Evolutionary conservation across 2,888 invertebrate genomes (phyloP), one percentile per base, ranked within the genome.

Genomic region (Xylophagus ater): DNA sequence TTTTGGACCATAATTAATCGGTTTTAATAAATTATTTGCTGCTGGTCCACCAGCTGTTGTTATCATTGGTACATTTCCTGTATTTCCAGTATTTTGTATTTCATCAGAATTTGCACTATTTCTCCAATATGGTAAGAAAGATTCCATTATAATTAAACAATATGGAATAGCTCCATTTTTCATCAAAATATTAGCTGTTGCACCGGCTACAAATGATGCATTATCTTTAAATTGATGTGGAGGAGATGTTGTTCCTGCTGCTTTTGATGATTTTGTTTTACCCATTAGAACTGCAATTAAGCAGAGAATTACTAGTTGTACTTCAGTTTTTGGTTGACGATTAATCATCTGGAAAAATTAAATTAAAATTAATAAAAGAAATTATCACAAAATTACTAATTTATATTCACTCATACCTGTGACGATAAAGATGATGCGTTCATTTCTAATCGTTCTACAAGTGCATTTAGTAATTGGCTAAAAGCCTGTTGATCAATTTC

Each of bases 301-400:
- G 41, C 92, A 73, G 73, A 94, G 81, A 42, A 90, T 76, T 21
- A 93, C 80, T 8, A 94, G 69, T 58, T 89, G 87, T 42, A 92
- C 80, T 67, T 94, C 93, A 44, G 85, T 72, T 45, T 77, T 73
- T 43, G 81, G 76, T 19, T 76, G 82, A 34, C 90, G 73, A 20
- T 51, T 54, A 41, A 58, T 53, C 51, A 65, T 56, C 60, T 62
- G 14, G n/a, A 12, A 20, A 19, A 31, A 12, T 25, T n/a, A 25
- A 26, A n/a, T n/a, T n/a, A n/a, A n/a, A n/a, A n/a, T n/a, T n/a
- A n/a, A n/a, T n/a, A n/a, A n/a, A n/a, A n/a, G n/a, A 18, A 8
- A 41, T 13, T 15, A 24, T 3, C 18, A 29, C 8, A 12, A 10
- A 6, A 10, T 43, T 44, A n/a, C n/a, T n/a, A n/a, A n/a, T n/a